These are phyloP conservation scores for Frankliniella fusca DNA, from an alignment of 2,888 invertebrate species.

Conservation along the genomic window DNA sequence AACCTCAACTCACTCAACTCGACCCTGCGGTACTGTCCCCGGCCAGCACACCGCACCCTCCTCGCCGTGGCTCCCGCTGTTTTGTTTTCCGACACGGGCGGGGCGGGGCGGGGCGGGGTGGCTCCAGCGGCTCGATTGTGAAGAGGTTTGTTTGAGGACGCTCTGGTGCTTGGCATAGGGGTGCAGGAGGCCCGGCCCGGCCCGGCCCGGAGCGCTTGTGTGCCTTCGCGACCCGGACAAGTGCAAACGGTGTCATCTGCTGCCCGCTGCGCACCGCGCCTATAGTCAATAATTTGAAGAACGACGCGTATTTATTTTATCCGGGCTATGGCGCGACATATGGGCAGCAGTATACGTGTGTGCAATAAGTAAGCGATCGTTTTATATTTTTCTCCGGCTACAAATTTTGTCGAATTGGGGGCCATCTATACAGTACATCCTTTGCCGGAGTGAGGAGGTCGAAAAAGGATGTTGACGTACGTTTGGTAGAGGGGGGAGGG, in stretches of 20 bases:
- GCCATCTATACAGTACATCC: too few relatives aligned
- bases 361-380: too few relatives aligned
- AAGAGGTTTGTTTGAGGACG: constrained; percentile 26
- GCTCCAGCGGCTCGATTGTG: neutral
- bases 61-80: constrained; percentile 43
- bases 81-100: constrained; percentile 17
- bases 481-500: too few relatives aligned
- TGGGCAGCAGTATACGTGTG: too few relatives aligned
- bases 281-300: neutral
- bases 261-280: constrained; percentile 6
- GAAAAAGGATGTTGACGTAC: too few relatives aligned
- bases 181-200: constrained; percentile 34
- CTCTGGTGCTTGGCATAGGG: neutral
- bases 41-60: neutral
- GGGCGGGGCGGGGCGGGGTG: too few relatives aligned
- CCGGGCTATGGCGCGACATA: too few relatives aligned
- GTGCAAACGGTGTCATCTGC: constrained; percentile 36
- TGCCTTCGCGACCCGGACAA: constrained; percentile 31
- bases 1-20: too few relatives aligned
- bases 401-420: too few relatives aligned
- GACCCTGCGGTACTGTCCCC: neutral
- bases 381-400: too few relatives aligned
- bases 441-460: too few relatives aligned
- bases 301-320: too few relatives aligned
- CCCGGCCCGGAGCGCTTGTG: neutral